phyloP scores from a whole-genome alignment of 2,797 vertebrate genomes.

The Emydoidea blandingii region DNA sequence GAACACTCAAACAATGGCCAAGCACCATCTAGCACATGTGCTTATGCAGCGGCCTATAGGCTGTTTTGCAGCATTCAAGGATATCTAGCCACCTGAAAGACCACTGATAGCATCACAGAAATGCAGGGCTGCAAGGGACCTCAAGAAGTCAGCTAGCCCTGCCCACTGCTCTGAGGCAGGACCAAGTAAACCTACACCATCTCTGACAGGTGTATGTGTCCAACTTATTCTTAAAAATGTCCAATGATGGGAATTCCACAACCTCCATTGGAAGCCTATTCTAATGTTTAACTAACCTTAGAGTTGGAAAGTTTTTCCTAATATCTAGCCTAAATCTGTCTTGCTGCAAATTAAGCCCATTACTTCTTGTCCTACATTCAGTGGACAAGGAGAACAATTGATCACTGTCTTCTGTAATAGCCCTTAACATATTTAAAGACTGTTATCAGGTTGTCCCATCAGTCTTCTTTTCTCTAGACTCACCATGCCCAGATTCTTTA shows the following conservation, averaged over 20 bases:
- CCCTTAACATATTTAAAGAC: neutral
- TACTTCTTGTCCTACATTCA: neutral
- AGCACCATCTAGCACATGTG: accelerated
- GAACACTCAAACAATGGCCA: accelerated
- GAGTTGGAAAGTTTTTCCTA: neutral
- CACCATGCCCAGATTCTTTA: too few relatives aligned
- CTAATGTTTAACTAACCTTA: neutral
- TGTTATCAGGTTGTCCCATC: neutral
- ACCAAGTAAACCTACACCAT: neutral
- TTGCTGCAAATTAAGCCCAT: neutral
- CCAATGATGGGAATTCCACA: neutral
- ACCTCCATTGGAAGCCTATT: neutral
- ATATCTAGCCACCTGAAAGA: too few relatives aligned
- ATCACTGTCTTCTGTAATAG: neutral
- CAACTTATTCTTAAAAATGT: neutral
- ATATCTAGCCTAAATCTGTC: neutral
- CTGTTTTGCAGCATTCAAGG: neutral
- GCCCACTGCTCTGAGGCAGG: too few relatives aligned
- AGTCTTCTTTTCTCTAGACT: neutral
- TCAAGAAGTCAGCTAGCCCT: neutral
- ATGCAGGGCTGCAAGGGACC: neutral
- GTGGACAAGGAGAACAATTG: neutral
- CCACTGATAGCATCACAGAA: neutral
- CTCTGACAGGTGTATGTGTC: neutral
- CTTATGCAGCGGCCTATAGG: neutral